Evolutionary conservation across 2,888 invertebrate species (phyloP).

Genomic region (Pristionchus entomophagus): DNA sequence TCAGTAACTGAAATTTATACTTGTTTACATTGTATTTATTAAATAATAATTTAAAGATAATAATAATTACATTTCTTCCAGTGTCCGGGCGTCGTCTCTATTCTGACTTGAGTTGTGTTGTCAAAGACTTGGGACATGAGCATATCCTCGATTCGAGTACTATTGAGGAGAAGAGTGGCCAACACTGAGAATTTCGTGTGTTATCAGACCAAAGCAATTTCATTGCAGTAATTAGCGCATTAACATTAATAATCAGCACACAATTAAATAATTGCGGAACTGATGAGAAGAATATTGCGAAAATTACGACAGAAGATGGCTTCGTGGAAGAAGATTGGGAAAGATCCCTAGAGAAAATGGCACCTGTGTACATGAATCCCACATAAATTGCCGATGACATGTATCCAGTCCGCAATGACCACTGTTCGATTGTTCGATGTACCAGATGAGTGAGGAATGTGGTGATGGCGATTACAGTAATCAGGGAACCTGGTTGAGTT

Average conservation of each 20-base stretch:
- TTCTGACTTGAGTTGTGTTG: not conserved
- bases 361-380: not conserved
- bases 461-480: not conserved
- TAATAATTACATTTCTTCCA: not conserved
- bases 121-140: not conserved
- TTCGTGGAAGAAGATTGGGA: no score
- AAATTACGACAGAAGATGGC: no score
- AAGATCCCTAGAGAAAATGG: no score
- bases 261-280: no score
- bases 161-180: not conserved
- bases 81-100: not conserved
- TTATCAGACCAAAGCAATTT: no score
- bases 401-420: not conserved
- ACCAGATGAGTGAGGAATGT: not conserved
- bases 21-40: no score
- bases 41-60: no score
- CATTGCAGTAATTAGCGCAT: no score
- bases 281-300: no score
- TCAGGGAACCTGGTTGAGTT: not conserved
- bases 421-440: not conserved
- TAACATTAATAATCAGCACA: no score
- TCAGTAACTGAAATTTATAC: slow-evolving; percentile 17
- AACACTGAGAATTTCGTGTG: not conserved
- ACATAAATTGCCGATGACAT: not conserved
- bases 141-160: not conserved